phyloP scores from a whole-genome alignment of 2,797 vertebrate genomes.

The Lutjanus argentimaculatus region DNA sequence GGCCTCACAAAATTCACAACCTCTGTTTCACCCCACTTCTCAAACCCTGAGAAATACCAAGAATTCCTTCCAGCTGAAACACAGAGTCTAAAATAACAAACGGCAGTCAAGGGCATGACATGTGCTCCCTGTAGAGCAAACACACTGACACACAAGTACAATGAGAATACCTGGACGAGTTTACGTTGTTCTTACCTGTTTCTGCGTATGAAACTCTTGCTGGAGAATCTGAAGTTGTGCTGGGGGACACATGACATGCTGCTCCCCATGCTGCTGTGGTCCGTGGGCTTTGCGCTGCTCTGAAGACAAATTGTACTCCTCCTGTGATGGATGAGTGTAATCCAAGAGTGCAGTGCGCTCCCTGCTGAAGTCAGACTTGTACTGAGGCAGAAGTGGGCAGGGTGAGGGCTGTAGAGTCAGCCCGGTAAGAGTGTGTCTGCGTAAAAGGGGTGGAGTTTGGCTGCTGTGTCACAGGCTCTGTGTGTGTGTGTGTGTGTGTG shows the following conservation, averaged over 20 bases:
- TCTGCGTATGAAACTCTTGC: conserved; percentile 89
- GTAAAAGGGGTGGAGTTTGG: conserved; percentile 75
- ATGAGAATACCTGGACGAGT: conserved; percentile 21
- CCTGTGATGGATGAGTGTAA: conserved; percentile 71
- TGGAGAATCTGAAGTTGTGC: conserved; percentile 87
- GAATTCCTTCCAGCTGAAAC: conserved; percentile 68
- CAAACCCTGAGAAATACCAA: conserved; percentile 71
- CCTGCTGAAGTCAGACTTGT: conserved; percentile 64
- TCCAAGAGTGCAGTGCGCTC: conserved; percentile 69
- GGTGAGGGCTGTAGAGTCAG: conserved; percentile 63
- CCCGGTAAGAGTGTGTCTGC: conserved; percentile 73
- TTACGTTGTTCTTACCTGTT: conserved; percentile 83
- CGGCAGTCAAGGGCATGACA: conserved; percentile 35
- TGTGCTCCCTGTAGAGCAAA: conserved; percentile 27
- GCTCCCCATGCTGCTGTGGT: conserved; percentile 85
- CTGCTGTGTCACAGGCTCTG: conserved; percentile 57
- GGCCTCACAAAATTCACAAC: conserved; percentile 67
- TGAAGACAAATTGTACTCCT: conserved; percentile 50
- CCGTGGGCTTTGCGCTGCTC: conserved; percentile 44
- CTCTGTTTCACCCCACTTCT: conserved; percentile 64
- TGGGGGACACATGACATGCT: conserved; percentile 89
- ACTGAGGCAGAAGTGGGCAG: conserved; percentile 72
- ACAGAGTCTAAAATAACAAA: conserved; percentile 63
- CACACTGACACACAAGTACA: conserved; percentile 33
- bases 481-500: conserved; percentile 50